Evolutionary conservation across 2,113 vertebrate species (phyloP).

Genomic region (Elachura formosa): DNA sequence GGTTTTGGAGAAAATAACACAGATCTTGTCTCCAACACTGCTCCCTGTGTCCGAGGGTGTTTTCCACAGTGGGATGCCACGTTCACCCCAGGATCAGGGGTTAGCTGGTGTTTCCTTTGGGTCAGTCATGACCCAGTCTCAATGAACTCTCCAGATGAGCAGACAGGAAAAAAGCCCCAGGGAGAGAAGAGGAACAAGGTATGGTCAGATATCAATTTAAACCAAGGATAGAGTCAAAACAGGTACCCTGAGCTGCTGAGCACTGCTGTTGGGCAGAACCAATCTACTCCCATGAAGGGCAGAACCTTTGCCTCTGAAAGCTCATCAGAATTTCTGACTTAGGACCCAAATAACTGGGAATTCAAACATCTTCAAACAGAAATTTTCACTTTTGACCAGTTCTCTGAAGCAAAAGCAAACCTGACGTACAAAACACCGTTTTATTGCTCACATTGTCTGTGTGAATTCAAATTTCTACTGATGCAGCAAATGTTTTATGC

Average conservation of each 20-base stretch:
- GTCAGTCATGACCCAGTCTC: background rate
- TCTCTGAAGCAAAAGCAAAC: background rate
- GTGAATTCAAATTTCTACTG: background rate
- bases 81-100: background rate
- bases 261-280: background rate
- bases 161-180: background rate
- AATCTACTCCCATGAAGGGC: background rate
- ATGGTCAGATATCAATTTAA: background rate
- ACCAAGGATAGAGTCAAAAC: background rate
- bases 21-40: background rate
- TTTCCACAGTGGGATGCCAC: background rate
- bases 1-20: background rate
- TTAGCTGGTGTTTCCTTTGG: background rate
- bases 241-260: background rate
- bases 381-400: background rate
- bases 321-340: background rate
- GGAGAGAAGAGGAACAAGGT: background rate
- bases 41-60: background rate
- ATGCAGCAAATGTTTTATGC: background rate
- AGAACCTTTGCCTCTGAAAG: background rate
- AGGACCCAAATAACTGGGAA: background rate
- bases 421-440: background rate
- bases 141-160: background rate
- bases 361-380: background rate
- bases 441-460: background rate